Conservation (phyloP, 2,888 invertebrate genomes). For the Pyrgus malvae region DNA sequence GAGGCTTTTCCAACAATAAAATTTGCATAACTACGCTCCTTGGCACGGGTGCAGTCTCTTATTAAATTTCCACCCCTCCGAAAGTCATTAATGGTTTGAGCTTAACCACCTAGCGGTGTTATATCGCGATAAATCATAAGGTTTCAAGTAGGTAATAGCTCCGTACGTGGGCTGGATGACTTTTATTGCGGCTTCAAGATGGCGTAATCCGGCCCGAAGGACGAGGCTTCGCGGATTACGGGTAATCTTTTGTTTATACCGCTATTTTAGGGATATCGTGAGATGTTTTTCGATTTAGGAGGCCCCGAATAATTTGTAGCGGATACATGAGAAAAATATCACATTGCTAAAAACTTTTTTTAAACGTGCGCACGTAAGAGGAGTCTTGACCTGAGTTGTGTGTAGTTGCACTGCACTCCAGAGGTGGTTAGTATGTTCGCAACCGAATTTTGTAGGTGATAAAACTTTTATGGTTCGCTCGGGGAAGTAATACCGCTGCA, state of each 20-base stretch:
- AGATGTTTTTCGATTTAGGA: conserved; percentile 17
- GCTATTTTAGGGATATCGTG: conserved; percentile 44
- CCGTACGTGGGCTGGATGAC: conserved; percentile 49
- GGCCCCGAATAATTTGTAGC: neutral
- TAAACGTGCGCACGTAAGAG: no score
- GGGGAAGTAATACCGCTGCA: no score
- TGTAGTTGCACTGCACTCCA: no score
- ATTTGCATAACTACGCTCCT: conserved; percentile 80
- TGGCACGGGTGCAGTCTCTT: conserved; percentile 71
- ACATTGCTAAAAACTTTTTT: no score
- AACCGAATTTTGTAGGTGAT: no score
- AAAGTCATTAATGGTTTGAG: conserved; percentile 80
- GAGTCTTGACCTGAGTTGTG: no score
- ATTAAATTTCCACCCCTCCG: conserved; percentile 67
- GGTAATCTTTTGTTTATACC: conserved; percentile 67
- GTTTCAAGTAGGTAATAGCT: conserved; percentile 54
- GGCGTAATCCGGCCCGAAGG: conserved; percentile 53
- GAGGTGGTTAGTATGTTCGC: no score
- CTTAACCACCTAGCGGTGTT: conserved; percentile 75
- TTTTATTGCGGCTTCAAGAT: conserved; percentile 71
- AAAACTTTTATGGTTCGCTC: no score
- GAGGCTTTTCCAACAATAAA: conserved; percentile 75
- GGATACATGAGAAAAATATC: no score
- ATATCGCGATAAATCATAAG: conserved; percentile 75
- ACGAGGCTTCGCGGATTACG: conserved; percentile 49